Percentiles rank a stretch among this genome's conserved stretches.
phyloP scores from a whole-genome alignment of 2,797 vertebrate genomes.

The Chaunax sp. region DNA sequence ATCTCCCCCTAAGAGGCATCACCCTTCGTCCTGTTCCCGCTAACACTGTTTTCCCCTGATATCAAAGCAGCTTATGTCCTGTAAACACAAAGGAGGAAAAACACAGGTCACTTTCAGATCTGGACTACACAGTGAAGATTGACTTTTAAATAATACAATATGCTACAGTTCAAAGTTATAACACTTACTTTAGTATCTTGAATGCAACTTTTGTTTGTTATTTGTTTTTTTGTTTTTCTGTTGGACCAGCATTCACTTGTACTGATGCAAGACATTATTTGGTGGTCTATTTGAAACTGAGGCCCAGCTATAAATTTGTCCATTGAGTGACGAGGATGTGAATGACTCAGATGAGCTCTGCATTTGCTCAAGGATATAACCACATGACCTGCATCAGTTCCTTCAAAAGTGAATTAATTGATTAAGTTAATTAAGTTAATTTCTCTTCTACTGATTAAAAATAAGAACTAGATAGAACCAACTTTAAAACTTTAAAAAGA shows the following conservation, averaged over 20 bases:
- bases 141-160: background rate
- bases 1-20: conserved; percentile 48
- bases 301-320: background rate
- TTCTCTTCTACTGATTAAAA: no score
- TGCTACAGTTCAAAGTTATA: no score
- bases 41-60: conserved; percentile 13
- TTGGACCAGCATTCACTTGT: background rate
- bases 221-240: background rate
- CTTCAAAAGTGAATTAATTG: background rate
- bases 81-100: conserved; percentile 23
- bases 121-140: background rate
- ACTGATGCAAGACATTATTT: background rate
- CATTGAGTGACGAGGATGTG: background rate
- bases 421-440: no score
- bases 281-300: background rate
- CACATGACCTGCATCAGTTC: background rate
- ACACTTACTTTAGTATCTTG: background rate
- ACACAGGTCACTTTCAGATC: conserved; percentile 3
- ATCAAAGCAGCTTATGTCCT: conserved; percentile 55
- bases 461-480: no score
- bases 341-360: conserved; percentile 1
- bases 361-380: background rate
- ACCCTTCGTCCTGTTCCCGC: conserved; percentile 42
- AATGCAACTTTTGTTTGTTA: background rate
- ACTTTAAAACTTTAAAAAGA: no score